Base-by-base conservation (phyloP, 1,140 invertebrate genomes). In the Reticulitermes speratus region DNA sequence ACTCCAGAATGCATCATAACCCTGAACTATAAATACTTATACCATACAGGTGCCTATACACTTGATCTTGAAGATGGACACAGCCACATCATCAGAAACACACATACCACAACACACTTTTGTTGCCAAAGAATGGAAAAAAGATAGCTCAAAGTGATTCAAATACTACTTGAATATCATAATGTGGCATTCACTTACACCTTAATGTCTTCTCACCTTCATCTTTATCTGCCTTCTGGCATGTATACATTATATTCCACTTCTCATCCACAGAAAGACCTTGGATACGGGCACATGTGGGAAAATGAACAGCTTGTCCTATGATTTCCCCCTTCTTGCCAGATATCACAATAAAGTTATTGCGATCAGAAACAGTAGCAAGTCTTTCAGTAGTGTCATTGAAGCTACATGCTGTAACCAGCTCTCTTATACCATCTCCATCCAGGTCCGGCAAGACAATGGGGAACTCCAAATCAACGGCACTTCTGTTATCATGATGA, bases 371-470 rank as follows among this genome's bases (percentile, higher is more conserved):
- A 14, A 69, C n/a, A 82, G 65, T 44, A 25, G 85, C 16, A 38
- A 52, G 9, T 25, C 25, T 52, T 25, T 59, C 19, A 85, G 25
- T 30, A 38, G 55, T 45, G 23, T 25, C 44, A 44, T 30, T 25
- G 23, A 86, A 52, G 21, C 86, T 84, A 38, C 86, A 88, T 52
- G 90, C 91, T 84, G 92, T 93, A 23, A 96, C 89, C 52, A 96
- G 90, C 88, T 96, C 96, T 88, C 93, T 91, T 2, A 95, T 91
- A 84, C 92, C 92, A 91, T 96, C 96, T 5, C 92, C 92, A 90
- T 96, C 93, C 44, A 96, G 90, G 90, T 96, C 96, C 52, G 94
- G 93, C 82, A 96, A 88, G n/a, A 95, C 89, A 23, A 96, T 89
- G 2, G 96, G 95, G 88, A 96, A 94, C 88, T 95, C 94, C 44